A percentile compares a stretch with the other conserved stretches of the same genome.
Conservation (phyloP, 2,888 invertebrate species). For the Salticus scenicus region DNA sequence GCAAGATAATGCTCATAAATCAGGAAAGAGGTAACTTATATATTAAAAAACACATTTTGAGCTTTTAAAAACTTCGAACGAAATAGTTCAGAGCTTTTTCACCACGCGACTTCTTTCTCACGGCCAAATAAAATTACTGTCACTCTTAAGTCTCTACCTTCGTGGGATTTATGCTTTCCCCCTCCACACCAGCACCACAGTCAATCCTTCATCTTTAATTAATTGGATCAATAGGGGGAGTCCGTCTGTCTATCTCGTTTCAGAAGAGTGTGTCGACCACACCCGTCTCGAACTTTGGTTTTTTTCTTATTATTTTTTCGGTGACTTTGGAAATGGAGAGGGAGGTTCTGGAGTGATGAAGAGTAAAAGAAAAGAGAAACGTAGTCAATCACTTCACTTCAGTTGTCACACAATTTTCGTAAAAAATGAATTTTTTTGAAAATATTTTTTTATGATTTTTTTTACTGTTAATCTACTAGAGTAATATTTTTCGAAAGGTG, state of each 20-base stretch:
- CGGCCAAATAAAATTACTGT: conserved; percentile 44
- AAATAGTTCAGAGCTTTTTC: background rate
- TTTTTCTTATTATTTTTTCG: conserved; percentile 7
- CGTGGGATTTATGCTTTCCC: background rate
- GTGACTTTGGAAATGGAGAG: background rate
- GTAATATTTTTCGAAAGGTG: too few relatives aligned
- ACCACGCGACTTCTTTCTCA: conserved; percentile 23
- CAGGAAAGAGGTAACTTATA: too few relatives aligned
- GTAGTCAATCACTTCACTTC: background rate
- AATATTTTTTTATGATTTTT: too few relatives aligned
- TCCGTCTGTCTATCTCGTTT: conserved; percentile 7
- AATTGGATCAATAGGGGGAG: conserved; percentile 54
- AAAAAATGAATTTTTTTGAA: too few relatives aligned
- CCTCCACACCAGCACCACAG: conserved; percentile 29
- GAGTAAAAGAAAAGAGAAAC: background rate
- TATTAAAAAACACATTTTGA: too few relatives aligned
- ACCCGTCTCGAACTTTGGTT: conserved; percentile 23
- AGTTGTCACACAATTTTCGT: background rate
- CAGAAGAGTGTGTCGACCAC: conserved; percentile 21
- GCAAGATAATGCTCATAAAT: too few relatives aligned
- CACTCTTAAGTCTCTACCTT: background rate
- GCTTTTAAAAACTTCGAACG: background rate
- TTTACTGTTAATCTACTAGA: too few relatives aligned
- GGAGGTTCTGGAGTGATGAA: background rate
- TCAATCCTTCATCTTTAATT: conserved; percentile 57